phyloP scores from a whole-genome alignment of 2,888 invertebrate species.

The Piscicola geometra region DNA sequence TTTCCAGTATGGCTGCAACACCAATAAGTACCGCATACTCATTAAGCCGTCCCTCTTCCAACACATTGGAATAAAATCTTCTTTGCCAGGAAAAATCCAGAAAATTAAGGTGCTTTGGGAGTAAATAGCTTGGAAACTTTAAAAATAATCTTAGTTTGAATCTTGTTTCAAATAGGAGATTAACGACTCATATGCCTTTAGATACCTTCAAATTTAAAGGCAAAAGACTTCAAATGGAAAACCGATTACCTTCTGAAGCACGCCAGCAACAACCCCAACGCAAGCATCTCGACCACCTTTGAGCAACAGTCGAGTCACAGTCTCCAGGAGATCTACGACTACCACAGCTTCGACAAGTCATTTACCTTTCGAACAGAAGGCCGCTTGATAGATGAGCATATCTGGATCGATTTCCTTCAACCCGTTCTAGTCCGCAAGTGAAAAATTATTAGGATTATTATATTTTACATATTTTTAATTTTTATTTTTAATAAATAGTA shows the following conservation, averaged over 20 bases:
- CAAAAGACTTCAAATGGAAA: neutral
- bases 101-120: constrained; percentile 21
- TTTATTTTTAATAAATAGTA: too few relatives aligned
- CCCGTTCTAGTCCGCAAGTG: neutral
- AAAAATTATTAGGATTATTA: too few relatives aligned
- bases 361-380: neutral
- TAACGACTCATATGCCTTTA: neutral
- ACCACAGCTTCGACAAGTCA: neutral
- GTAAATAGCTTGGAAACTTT: neutral
- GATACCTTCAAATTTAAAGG: neutral
- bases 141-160: too few relatives aligned
- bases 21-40: neutral
- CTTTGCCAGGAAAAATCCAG: constrained; percentile 25
- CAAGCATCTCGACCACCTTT: neutral
- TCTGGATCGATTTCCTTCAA: neutral
- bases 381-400: neutral
- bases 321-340: constrained; percentile 2
- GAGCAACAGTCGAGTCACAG: too few relatives aligned
- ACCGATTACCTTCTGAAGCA: neutral
- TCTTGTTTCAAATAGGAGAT: neutral
- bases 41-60: constrained; percentile 15
- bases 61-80: constrained; percentile 23
- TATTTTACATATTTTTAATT: neutral
- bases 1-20: neutral
- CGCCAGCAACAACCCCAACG: constrained; percentile 11